phyloP scores from a whole-genome alignment of 1,140 invertebrate genomes.

The Drosophila melanogaster region Release_6_plus_ISO1_MT NT_033777.3:7982501-7983000 shows the following conservation, averaged over 20 bases:
- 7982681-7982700: constrained; percentile 79
- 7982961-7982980: constrained; percentile 89
- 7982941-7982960: constrained; percentile 95
- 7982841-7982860: constrained; percentile 94
- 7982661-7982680: background rate
- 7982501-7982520: constrained; percentile 57
- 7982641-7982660: no score
- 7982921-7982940: constrained; percentile 96
- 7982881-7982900: constrained; percentile 93
- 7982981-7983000: constrained; percentile 95
- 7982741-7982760: constrained; percentile 90
- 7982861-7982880: constrained; percentile 98
- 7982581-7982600: background rate
- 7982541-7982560: constrained; percentile 71
- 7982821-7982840: constrained; percentile 92
- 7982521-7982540: constrained; percentile 55
- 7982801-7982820: constrained; percentile 93
- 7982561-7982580: constrained; percentile 53
- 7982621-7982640: no score
- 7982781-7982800: constrained; percentile 93
- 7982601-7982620: background rate
- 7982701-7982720: constrained; percentile 90
- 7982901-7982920: constrained; percentile 93
- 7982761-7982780: constrained; percentile 90
- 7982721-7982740: constrained; percentile 91